Evolutionary conservation across 2,113 vertebrate species (phyloP).

Genomic region (Pteropus alecto): DNA sequence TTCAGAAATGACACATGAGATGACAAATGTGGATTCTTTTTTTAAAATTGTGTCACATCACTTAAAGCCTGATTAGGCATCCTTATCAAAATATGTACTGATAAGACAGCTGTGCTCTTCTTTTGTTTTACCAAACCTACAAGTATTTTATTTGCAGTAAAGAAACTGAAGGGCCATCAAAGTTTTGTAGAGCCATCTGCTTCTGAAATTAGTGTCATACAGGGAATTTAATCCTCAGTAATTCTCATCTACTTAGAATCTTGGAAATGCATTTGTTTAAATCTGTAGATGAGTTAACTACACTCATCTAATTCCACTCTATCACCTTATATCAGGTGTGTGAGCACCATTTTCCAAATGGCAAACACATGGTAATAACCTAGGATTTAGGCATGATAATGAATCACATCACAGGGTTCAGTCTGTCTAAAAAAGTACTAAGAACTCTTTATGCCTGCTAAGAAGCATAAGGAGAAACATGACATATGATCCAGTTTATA

Average conservation of each 20-base stretch:
- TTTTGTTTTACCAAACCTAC: constrained; percentile 83
- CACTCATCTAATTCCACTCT: constrained; percentile 17
- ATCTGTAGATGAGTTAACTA: constrained; percentile 53
- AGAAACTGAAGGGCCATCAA: constrained; percentile 84
- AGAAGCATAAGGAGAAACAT: constrained; percentile 52
- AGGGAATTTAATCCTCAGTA: constrained; percentile 75
- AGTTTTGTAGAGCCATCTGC: constrained; percentile 83
- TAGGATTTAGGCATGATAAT: constrained; percentile 8
- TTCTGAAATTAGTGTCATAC: constrained; percentile 82
- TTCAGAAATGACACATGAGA: constrained; percentile 68
- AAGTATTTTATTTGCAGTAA: constrained; percentile 85
- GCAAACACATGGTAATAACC: constrained; percentile 1
- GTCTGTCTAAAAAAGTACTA: constrained; percentile 26
- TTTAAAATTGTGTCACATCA: constrained; percentile 65
- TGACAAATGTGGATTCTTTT: constrained; percentile 60
- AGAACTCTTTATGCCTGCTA: constrained; percentile 35
- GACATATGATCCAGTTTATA: not conserved
- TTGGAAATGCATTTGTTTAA: constrained; percentile 57
- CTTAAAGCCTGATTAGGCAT: constrained; percentile 78
- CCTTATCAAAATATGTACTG: constrained; percentile 80
- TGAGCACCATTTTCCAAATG: constrained; percentile 27
- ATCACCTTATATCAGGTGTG: constrained; percentile 31
- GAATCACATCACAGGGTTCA: constrained; percentile 45
- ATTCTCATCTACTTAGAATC: constrained; percentile 66
- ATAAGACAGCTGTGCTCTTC: constrained; percentile 82